Percentiles rank a stretch among this genome's conserved stretches.
Evolutionary conservation across 1,140 invertebrate species (phyloP).

Genomic region (Orchestia grillus): DNA sequence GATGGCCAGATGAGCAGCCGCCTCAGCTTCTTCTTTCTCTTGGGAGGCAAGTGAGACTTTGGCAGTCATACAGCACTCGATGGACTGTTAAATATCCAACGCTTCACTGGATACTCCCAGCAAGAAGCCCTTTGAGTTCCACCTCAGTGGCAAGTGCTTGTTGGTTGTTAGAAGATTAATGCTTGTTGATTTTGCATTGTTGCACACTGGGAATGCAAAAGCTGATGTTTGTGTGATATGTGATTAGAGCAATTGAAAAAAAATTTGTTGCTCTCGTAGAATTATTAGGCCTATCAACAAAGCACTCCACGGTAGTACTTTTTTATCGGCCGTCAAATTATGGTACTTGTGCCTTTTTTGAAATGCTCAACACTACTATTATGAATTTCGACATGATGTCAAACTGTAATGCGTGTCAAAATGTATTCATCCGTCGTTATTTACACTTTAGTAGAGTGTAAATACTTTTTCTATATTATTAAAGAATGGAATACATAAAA

Average conservation of each 20-base stretch:
- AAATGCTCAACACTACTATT: too few relatives aligned
- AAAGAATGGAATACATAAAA: too few relatives aligned
- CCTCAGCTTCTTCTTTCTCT: constrained; percentile 1
- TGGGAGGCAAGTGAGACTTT: background rate
- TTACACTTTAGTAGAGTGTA: too few relatives aligned
- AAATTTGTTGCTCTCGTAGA: background rate
- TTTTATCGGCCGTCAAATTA: too few relatives aligned
- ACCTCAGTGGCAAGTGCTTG: background rate
- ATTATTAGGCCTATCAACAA: background rate
- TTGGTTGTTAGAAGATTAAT: background rate
- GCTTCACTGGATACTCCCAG: background rate
- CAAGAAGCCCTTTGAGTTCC: background rate
- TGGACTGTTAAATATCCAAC: background rate
- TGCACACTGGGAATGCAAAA: too few relatives aligned
- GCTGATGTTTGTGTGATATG: background rate
- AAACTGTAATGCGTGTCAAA: too few relatives aligned
- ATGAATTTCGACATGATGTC: too few relatives aligned
- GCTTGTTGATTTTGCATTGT: too few relatives aligned
- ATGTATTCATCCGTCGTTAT: too few relatives aligned
- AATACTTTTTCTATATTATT: too few relatives aligned
- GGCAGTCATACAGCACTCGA: background rate
- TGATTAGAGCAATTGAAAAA: background rate
- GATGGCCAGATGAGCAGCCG: constrained; percentile 42
- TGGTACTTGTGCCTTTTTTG: too few relatives aligned
- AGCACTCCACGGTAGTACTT: too few relatives aligned